Conservation (phyloP, 92 coral and sea anemone species). For the Bergia sp. region DNA sequence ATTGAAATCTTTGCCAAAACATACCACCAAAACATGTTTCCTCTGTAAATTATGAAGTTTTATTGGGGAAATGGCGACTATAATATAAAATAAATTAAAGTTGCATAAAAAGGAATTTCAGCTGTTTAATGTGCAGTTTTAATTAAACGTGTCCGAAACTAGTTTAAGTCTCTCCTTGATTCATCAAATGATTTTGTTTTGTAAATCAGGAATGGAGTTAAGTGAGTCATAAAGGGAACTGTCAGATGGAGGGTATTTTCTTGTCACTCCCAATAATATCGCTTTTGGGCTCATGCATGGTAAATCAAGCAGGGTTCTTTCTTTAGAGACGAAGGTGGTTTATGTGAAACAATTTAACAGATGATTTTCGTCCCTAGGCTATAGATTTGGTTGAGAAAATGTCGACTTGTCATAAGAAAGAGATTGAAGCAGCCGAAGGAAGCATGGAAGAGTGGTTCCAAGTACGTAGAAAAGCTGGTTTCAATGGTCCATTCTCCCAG, state of each 20-base stretch:
- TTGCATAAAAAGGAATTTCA: background rate
- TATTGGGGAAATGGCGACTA: background rate
- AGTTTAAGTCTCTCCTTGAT: background rate
- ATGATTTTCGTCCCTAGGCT: constrained; percentile 56
- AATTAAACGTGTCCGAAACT: background rate
- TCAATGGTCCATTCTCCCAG: background rate
- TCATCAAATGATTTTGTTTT: background rate
- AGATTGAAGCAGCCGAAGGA: constrained; percentile 59
- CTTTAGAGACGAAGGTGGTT: background rate
- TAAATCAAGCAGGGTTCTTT: no score
- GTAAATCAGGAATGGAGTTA: background rate
- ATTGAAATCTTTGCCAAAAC: no score
- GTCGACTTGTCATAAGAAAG: constrained; percentile 66
- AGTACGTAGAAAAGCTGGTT: constrained; percentile 50
- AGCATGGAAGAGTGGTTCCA: constrained; percentile 77
- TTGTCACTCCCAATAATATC: background rate
- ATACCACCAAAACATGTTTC: background rate
- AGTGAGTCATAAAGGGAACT: background rate
- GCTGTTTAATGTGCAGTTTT: background rate
- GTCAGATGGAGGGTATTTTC: background rate
- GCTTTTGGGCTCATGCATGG: background rate
- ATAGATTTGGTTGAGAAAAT: constrained; percentile 83
- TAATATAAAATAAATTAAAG: no score
- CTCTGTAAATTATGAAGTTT: background rate
- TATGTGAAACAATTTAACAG: background rate